A percentile compares a stretch with the other conserved stretches of the same genome.
phyloP scores from a whole-genome alignment of 2,888 invertebrate species.

The Lycia hirtaria region DNA sequence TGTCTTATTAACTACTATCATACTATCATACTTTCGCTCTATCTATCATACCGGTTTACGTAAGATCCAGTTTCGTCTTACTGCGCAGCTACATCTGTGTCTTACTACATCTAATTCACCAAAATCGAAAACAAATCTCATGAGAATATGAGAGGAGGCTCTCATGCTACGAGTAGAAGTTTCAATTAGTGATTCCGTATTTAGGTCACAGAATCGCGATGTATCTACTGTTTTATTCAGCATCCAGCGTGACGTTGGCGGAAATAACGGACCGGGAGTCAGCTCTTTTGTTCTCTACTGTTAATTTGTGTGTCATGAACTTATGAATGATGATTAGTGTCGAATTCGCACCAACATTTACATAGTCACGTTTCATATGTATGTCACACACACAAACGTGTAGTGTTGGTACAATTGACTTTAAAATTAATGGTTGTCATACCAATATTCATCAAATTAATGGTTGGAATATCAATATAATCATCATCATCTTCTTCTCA shows the following conservation, averaged over 20 bases:
- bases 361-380: constrained; percentile 34
- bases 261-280: constrained; percentile 61
- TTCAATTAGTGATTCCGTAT: constrained; percentile 50
- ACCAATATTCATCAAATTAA: neutral
- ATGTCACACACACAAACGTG: constrained; percentile 9
- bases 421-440: constrained; percentile 5
- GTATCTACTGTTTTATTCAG: constrained; percentile 54
- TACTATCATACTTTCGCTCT: constrained; percentile 20
- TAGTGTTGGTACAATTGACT: constrained; percentile 10
- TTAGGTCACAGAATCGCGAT: constrained; percentile 54
- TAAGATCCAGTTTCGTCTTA: constrained; percentile 4
- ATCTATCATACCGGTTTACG: constrained; percentile 3
- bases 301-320: constrained; percentile 60
- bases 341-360: constrained; percentile 43
- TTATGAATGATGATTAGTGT: constrained; percentile 54
- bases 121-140: neutral
- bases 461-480: too few relatives aligned
- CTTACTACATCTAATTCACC: neutral
- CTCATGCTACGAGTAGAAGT: constrained; percentile 13
- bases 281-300: constrained; percentile 59
- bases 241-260: constrained; percentile 60
- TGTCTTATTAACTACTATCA: constrained; percentile 9
- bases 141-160: neutral
- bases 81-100: neutral
- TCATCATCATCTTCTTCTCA: too few relatives aligned